Evolutionary conservation across 2,888 invertebrate genomes (phyloP).

Genomic region (Hemaris fuciformis): DNA sequence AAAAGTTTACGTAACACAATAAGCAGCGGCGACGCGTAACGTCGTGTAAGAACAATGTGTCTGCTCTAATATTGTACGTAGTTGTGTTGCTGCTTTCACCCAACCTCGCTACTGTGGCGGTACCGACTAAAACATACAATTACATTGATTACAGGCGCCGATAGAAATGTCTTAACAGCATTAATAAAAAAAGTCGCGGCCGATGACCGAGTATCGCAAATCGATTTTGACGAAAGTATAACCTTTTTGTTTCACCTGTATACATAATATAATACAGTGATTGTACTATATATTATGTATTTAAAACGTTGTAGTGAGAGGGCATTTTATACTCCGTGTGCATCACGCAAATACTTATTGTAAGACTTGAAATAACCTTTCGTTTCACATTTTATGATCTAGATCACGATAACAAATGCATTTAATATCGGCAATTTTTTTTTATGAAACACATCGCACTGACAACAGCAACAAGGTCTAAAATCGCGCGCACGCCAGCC

Average conservation of each 20-base stretch:
- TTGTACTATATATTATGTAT: neutral
- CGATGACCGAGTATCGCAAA: neutral
- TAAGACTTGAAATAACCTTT: neutral
- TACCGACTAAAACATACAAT: constrained; percentile 42
- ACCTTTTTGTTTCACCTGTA: neutral
- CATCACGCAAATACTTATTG: neutral
- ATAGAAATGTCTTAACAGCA: constrained; percentile 48
- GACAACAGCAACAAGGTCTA: neutral
- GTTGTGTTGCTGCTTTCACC: neutral
- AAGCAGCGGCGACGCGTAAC: neutral
- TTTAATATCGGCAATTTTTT: neutral
- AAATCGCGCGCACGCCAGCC: neutral
- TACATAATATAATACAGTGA: neutral
- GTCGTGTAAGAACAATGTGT: neutral
- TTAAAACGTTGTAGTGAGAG: neutral
- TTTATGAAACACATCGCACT: neutral
- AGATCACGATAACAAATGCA: neutral
- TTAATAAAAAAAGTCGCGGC: constrained; percentile 25
- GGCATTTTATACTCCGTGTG: neutral
- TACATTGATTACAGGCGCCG: constrained; percentile 41
- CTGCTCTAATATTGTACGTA: neutral
- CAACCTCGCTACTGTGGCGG: constrained; percentile 18
- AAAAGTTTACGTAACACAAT: neutral
- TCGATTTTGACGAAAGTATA: neutral
- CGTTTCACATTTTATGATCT: neutral